Evolutionary conservation across 2,113 vertebrate genomes (phyloP), one percentile per base, ranked within the genome.

Genomic region (Choloepus hoffmanni): DNA sequence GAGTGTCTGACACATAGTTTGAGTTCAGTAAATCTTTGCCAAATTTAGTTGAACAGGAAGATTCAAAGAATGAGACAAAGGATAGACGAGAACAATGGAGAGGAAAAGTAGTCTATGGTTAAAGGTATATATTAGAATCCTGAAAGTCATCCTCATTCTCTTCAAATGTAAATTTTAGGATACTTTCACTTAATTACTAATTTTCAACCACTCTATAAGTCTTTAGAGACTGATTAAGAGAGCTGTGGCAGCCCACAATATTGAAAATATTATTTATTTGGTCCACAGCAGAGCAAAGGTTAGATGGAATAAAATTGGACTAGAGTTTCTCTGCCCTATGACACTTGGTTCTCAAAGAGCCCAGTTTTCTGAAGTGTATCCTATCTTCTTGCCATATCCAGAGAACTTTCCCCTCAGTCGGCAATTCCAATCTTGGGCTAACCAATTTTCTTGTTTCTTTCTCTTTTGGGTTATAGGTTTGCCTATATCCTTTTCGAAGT

Each of bases 171-270:
- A 87, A 13, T 13, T 65, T 90, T 74, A 93, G 21, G 90, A 58
- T 86, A 18, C 26, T 58, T 93, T 72, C 11, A 23, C 30, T 90
- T 89, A 89, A 53, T 78, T 40, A 88, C 30, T 70, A 85, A 45
- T 95, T 94, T 94, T 77, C 70, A 90, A 70, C 62, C 50, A 76
- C 21, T 83, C 26, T 2, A 88, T 45, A 83, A 65, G 40, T 87
- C 60, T 90, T 87, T 58, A 91, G 82, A 93, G 74, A 83, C 68
- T 95, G 85, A 93, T 43, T 85, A n/a, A 89, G 67, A 91, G n/a
- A 86, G 10, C 36, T n/a, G 87, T 53, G 63, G 30, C 26, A 85
- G 70, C 74, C 24, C 30, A n/a, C 14, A 62, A 16, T 50, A 70
- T 36, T 53, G 15, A 13, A 36, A 89, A 68, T 45, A 45, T 24